Evolutionary conservation across 1,140 invertebrate species (phyloP).

Genomic region (Coenobita brevimanus): DNA sequence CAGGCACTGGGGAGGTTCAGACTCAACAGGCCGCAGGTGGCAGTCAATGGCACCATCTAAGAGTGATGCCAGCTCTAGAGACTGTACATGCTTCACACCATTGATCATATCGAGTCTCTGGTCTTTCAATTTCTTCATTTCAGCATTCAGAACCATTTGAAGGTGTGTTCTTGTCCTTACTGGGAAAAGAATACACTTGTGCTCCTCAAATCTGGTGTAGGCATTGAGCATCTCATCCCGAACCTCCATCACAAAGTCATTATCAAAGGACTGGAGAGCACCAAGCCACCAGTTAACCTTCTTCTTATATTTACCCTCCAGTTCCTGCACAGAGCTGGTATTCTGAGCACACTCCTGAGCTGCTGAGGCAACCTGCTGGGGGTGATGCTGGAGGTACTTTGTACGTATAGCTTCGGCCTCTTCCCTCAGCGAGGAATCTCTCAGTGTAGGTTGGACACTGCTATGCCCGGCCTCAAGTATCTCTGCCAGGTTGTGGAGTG

Average conservation of each 20-base stretch:
- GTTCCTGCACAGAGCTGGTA: constrained; percentile 71
- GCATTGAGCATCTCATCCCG: constrained; percentile 73
- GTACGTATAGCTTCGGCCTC: constrained; percentile 77
- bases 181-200: constrained; percentile 64
- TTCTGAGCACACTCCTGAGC: constrained; percentile 53
- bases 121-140: constrained; percentile 74
- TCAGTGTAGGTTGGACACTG: constrained; percentile 75
- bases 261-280: constrained; percentile 70
- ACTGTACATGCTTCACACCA: constrained; percentile 72
- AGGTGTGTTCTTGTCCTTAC: constrained; percentile 71
- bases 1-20: constrained; percentile 72
- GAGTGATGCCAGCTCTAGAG: constrained; percentile 73
- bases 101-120: constrained; percentile 73
- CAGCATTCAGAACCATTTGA: constrained; percentile 73
- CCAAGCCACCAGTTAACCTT: constrained; percentile 42
- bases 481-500: constrained; percentile 81
- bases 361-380: constrained; percentile 69
- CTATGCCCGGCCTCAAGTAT: constrained; percentile 73
- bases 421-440: constrained; percentile 75
- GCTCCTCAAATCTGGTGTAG: constrained; percentile 67
- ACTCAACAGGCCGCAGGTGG: constrained; percentile 77
- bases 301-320: constrained; percentile 48
- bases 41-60: constrained; percentile 79
- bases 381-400: constrained; percentile 78
- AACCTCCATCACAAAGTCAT: constrained; percentile 73